Evolutionary conservation across 2,888 invertebrate genomes (phyloP), one percentile per base, ranked within the genome.

Genomic region (Neoaliturus tenellus): DNA sequence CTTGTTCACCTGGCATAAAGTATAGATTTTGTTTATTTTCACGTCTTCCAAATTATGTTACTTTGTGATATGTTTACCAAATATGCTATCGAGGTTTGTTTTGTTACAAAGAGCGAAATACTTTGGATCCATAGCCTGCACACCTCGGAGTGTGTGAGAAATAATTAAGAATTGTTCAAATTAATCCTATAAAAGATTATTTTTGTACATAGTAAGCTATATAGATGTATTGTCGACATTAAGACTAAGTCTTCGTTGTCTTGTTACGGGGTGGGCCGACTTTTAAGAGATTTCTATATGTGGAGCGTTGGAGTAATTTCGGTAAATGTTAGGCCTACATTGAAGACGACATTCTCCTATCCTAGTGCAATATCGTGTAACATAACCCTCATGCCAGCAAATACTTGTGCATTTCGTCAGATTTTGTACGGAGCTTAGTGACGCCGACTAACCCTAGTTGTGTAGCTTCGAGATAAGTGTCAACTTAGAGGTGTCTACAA

Each of bases 61-160:
- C 48, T 78, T 78, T 78, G 78, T 78, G 78, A 78, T 78, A 78
- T 78, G 28, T 55, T 78, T 55, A 78, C 78, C 78, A 78, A 78
- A 78, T 78, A 78, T 28, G 48, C 33, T 3, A 33, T 78, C 78
- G 6, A 51, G 48, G 51, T 55, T 20, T 28, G 55, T 28, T 25
- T 75, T 48, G 17, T 75, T 75, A 14, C 14, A 67, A 33, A 31
- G 67, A 67, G 67, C 31, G 41, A 39, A 2, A 39, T n/a, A 35
- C 41, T 39, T 67, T 1, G 39, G 39, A 67, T 39, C 41, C 41
- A 75, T 75, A 44, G 10, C 73, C 73, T 28, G 28, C 44, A 28
- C 3, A 33, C 41, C 48, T 10, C n/a, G 2, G 73, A 48, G 73
- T 71, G 33, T 23, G 41, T 23, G 41, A 71, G 39, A 35, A 33